phyloP scores from a whole-genome alignment of 2,113 vertebrate species.

The Willisornis vidua region DNA sequence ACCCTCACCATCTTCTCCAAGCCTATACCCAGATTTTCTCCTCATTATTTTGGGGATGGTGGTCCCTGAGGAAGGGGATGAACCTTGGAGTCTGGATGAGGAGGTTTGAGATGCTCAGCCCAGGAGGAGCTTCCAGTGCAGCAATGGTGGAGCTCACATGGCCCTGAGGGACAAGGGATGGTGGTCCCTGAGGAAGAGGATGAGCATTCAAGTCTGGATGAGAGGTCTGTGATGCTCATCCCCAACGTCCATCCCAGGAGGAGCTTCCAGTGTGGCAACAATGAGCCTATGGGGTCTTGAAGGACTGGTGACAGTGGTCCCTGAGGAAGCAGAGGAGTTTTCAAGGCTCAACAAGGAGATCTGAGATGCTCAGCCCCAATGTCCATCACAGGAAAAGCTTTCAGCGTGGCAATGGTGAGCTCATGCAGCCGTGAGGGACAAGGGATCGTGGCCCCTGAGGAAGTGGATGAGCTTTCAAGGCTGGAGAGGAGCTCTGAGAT shows the following conservation, averaged over 20 bases:
- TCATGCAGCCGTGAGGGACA: background rate
- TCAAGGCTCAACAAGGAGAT: background rate
- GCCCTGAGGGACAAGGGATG: too few relatives aligned
- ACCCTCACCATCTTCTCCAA: background rate
- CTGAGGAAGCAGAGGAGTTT: background rate
- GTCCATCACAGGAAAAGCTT: background rate
- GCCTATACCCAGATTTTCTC: background rate
- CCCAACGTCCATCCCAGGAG: background rate
- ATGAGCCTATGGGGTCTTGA: background rate
- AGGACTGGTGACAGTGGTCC: background rate
- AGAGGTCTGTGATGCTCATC: background rate
- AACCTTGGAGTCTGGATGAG: background rate
- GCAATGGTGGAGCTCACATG: too few relatives aligned
- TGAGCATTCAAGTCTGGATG: background rate
- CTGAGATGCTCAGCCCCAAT: background rate
- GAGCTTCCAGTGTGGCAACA: background rate
- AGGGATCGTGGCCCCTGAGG: background rate
- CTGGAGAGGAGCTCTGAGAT: background rate
- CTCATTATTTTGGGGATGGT: background rate
- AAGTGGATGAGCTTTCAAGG: background rate
- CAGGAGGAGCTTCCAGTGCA: too few relatives aligned
- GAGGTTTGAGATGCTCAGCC: background rate
- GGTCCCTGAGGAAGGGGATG: background rate
- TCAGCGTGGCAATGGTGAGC: background rate
- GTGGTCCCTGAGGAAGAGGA: background rate